Base-by-base conservation (phyloP, 92 coral and sea anemone genomes). In the Meandrina meandrites region DNA sequence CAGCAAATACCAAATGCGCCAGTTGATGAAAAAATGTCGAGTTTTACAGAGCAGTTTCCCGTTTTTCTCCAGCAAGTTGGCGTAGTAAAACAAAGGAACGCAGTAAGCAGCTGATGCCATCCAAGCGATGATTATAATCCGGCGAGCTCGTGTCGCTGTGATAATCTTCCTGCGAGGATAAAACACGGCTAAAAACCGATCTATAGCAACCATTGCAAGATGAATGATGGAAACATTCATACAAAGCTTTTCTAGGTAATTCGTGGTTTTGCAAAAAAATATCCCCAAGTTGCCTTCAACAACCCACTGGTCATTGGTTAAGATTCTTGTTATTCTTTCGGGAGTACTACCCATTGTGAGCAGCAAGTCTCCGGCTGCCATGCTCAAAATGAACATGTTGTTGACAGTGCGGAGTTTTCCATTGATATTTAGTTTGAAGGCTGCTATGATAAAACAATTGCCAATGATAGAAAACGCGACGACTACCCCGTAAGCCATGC, bases 361-460 rank as follows among this genome's bases (percentile, higher is more conserved):
- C 5, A 86, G 62, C 4, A 92, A 35, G 70, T 92, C 94, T 32
- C 88, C 94, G 50, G 78, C 79, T 8, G 94, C 94, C 92, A 92
- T 92, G 51, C 92, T 89, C 7, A 89, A 90, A 56, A 92, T 92
- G 53, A 92, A 86, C 37, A 72, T 82, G 16, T 89, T 92, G 50
- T 88, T 92, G 12, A 89, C 94, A 21, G 94, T 89, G 30, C 86
- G 94, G 8, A 92, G 92, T 71, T 92, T 92, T 14, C 92, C 88
- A 76, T 86, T 82, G 14, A 80, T 66, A 58, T 92, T 92, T 18
- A 89, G 70, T 42, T 86, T 92, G 53, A 89, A 92, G 10, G 94
- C 94, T 45, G 64, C 75, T 21, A 92, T 86, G 47, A 82, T 77
- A 71, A 92, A 56, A 58, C 79, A 81, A 83, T 92, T 92, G 12